These are phyloP conservation scores for Opisthograptis luteolata DNA, from an alignment of 2,888 invertebrate species.

Conservation along the genomic window DNA sequence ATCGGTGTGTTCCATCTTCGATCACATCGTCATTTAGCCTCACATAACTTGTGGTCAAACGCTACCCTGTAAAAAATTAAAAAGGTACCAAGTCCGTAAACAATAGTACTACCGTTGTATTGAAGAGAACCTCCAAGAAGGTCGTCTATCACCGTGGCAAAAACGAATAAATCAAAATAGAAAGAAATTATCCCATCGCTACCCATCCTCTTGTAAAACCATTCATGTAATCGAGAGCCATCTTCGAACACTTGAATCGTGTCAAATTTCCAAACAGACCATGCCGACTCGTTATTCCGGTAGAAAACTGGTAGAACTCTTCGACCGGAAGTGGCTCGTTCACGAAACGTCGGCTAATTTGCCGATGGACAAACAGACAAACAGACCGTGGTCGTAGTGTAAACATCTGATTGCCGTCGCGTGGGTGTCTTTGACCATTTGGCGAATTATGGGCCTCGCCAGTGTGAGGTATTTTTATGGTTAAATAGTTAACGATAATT, in stretches of 20 bases:
- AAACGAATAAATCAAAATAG: no score
- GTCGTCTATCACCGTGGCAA: no score
- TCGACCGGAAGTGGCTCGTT: slow-evolving; percentile 53
- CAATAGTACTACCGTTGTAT: no score
- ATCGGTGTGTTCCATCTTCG: no score
- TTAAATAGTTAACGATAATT: neutral
- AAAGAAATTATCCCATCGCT: neutral
- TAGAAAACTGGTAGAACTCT: slow-evolving; percentile 28
- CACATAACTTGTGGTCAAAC: no score
- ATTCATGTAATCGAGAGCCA: slow-evolving; percentile 6
- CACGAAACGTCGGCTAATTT: slow-evolving; percentile 51
- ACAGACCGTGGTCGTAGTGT: slow-evolving; percentile 27
- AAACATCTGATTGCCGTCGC: slow-evolving; percentile 30
- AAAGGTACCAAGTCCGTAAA: no score
- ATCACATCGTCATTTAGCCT: no score
- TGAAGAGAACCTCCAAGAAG: no score
- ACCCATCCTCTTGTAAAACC: slow-evolving; percentile 4
- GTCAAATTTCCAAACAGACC: slow-evolving; percentile 13
- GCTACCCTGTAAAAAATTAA: no score
- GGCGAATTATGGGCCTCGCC: slow-evolving; percentile 8
- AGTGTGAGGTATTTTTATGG: slow-evolving; percentile 6
- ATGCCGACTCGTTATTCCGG: slow-evolving; percentile 14
- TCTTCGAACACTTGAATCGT: slow-evolving; percentile 8
- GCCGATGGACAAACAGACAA: slow-evolving; percentile 49
- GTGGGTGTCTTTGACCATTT: slow-evolving; percentile 27